phyloP scores from a whole-genome alignment of 1,140 invertebrate species.

The Trachymyrmex cornetzi region DNA sequence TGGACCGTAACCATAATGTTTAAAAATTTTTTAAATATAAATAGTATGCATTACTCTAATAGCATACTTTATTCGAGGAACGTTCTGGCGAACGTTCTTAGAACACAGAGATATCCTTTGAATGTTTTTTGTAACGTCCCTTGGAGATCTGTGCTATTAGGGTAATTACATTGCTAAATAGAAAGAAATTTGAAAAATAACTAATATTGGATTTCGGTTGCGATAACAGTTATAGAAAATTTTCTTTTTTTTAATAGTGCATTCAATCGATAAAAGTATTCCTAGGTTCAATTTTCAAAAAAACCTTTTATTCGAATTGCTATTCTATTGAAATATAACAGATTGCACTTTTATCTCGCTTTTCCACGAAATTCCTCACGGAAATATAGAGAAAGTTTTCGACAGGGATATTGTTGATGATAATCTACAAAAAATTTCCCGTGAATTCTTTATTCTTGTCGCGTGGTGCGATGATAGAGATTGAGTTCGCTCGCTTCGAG shows the following conservation, averaged over 20 bases:
- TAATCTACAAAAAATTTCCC: conserved; percentile 19
- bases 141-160: too few species aligned
- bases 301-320: conserved; percentile 20
- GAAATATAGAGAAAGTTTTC: neutral
- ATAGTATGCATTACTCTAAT: neutral
- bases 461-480: conserved; percentile 27
- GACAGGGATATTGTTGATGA: conserved; percentile 28
- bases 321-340: conserved; percentile 40
- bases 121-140: too few species aligned
- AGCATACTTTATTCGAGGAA: too few species aligned
- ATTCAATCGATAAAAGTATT: neutral
- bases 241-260: neutral
- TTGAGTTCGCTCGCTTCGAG: conserved; percentile 40
- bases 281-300: conserved; percentile 32
- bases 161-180: neutral
- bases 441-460: conserved; percentile 22
- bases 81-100: too few species aligned
- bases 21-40: neutral
- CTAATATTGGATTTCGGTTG: neutral
- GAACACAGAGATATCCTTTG: too few species aligned
- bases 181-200: neutral
- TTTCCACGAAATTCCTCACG: neutral
- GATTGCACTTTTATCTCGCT: conserved; percentile 12
- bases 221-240: neutral
- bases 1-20: too few species aligned